Conservation (phyloP, 2,888 invertebrate species). For the Phorcus lineatus region DNA sequence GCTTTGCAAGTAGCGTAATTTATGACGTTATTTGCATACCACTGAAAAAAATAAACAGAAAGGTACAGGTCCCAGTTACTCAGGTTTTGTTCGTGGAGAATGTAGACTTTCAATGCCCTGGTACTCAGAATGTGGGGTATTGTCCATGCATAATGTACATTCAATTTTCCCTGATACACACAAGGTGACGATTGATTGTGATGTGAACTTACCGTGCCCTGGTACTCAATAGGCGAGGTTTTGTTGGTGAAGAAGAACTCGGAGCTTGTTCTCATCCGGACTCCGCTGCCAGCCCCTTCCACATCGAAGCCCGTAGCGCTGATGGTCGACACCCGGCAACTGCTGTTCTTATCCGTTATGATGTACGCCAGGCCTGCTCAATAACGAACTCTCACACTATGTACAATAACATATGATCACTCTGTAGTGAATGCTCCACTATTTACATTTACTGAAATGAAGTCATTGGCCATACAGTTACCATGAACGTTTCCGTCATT, state of each 20-base stretch:
- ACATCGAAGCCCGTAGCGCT: background rate
- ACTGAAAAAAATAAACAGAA: no score
- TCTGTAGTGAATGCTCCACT: no score
- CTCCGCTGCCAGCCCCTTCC: background rate
- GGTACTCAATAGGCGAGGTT: background rate
- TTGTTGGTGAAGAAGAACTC: constrained; percentile 16
- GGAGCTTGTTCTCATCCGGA: background rate
- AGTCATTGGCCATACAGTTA: no score
- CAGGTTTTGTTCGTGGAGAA: background rate
- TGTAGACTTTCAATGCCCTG: background rate
- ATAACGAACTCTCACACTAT: no score
- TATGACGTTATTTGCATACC: no score
- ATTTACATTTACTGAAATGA: no score
- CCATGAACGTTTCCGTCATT: no score
- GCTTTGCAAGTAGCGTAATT: no score
- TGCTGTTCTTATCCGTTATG: background rate
- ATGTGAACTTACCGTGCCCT: background rate
- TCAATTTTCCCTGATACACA: no score
- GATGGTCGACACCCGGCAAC: background rate
- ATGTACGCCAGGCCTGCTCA: background rate
- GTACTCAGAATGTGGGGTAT: background rate
- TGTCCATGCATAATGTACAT: background rate
- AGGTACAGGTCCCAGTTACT: no score
- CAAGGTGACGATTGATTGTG: no score
- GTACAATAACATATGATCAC: no score